Conservation (phyloP, 2,888 invertebrate species). For the Macropis europaea region DNA sequence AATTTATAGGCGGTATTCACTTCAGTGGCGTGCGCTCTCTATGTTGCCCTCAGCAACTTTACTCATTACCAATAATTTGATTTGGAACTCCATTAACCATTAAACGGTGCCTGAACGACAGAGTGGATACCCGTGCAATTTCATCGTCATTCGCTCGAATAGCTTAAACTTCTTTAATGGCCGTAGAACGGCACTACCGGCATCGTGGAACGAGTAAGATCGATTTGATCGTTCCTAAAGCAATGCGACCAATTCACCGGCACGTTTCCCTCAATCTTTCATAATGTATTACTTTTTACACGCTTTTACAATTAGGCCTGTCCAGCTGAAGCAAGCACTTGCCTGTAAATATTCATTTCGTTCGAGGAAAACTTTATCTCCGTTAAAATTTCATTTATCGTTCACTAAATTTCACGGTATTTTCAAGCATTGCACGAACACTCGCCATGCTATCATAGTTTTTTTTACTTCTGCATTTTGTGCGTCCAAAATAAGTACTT, state of each 20-base stretch:
- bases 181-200: conserved; percentile 50
- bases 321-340: too few species aligned
- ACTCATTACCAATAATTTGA: conserved; percentile 77
- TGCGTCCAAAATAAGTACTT: too few species aligned
- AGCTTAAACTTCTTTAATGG: conserved; percentile 69
- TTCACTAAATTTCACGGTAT: too few species aligned
- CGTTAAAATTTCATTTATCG: too few species aligned
- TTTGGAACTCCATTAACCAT: conserved; percentile 77
- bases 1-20: conserved; percentile 68
- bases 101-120: conserved; percentile 72
- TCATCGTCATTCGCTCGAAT: conserved; percentile 71
- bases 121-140: conserved; percentile 69
- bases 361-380: too few species aligned
- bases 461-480: too few species aligned
- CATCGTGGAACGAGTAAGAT: conserved; percentile 32
- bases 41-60: conserved; percentile 73
- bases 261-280: neutral
- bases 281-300: neutral
- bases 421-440: too few species aligned
- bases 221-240: conserved; percentile 33
- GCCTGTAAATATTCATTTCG: too few species aligned
- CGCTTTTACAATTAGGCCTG: too few species aligned
- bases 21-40: conserved; percentile 66
- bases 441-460: too few species aligned
- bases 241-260: conserved; percentile 18